A percentile compares a stretch with the other conserved stretches of the same genome.
Evolutionary conservation across 2,797 vertebrate species (phyloP).

Genomic region (Molossus molossus): DNA sequence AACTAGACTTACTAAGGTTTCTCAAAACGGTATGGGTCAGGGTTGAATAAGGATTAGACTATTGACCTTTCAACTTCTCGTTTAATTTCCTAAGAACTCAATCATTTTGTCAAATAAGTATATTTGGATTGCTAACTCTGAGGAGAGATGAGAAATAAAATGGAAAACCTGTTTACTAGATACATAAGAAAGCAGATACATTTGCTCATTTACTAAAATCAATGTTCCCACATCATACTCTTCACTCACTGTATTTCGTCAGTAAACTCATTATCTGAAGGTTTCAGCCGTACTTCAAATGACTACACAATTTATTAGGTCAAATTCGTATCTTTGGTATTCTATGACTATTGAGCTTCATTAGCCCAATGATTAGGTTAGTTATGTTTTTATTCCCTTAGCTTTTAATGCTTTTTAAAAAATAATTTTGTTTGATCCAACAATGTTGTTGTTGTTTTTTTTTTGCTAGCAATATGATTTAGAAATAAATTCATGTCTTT

Average conservation of each 20-base stretch:
- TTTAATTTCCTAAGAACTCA: slow-evolving; percentile 53
- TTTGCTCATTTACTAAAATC: neutral
- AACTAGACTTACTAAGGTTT: neutral
- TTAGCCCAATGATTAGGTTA: neutral
- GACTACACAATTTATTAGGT: neutral
- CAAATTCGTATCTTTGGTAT: neutral
- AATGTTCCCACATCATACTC: neutral
- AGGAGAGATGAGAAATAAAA: neutral
- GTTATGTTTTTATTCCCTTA: neutral
- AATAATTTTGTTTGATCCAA: neutral
- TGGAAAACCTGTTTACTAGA: neutral
- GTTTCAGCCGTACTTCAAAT: neutral
- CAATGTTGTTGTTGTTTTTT: neutral
- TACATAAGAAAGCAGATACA: neutral
- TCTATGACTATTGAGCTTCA: neutral
- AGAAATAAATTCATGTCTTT: neutral
- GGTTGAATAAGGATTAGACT: neutral
- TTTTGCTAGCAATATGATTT: slow-evolving; percentile 13
- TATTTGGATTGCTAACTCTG: slow-evolving; percentile 25
- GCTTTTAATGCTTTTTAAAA: neutral
- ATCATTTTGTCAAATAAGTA: neutral
- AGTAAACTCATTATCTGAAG: neutral
- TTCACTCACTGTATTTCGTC: neutral
- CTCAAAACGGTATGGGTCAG: neutral
- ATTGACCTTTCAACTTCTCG: neutral